Conservation (phyloP, 2,888 invertebrate species). For the Petrolisthes manimaculis region DNA sequence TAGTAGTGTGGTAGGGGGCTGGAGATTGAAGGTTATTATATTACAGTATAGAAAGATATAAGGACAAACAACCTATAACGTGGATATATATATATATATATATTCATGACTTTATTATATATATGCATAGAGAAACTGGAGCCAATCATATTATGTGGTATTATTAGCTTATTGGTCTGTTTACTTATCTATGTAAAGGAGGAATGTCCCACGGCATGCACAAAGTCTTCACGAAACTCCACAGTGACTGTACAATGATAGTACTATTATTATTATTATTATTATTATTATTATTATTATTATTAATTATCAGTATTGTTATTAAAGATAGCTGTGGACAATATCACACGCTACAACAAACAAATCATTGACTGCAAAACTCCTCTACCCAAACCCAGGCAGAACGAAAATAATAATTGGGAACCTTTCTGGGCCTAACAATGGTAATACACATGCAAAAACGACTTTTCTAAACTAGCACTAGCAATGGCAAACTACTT, state of each 20-base stretch:
- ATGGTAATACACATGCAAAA: slow-evolving; percentile 8
- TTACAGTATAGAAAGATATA: slow-evolving; percentile 3
- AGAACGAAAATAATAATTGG: background rate
- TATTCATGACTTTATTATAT: background rate
- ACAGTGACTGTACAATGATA: slow-evolving; percentile 34
- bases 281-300: slow-evolving; percentile 8
- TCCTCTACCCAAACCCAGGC: slow-evolving; percentile 27
- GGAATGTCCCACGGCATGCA: slow-evolving; percentile 49
- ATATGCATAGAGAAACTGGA: slow-evolving; percentile 25
- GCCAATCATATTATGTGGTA: slow-evolving; percentile 2
- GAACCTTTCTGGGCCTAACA: slow-evolving; percentile 1
- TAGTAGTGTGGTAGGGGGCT: background rate
- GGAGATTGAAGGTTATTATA: slow-evolving; percentile 12
- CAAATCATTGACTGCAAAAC: slow-evolving; percentile 31
- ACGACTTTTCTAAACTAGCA: slow-evolving; percentile 6
- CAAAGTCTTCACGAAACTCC: slow-evolving; percentile 37
- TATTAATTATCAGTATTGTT: slow-evolving; percentile 18
- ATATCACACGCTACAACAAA: slow-evolving; percentile 31
- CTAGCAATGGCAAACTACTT: slow-evolving; percentile 9
- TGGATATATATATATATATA: background rate
- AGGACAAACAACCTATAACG: slow-evolving; percentile 15
- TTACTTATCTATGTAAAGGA: slow-evolving; percentile 20
- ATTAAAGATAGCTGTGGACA: slow-evolving; percentile 54
- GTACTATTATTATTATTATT: background rate
- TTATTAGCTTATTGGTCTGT: slow-evolving; percentile 11